phyloP scores from a whole-genome alignment of 2,888 invertebrate genomes.

The Opisthograptis luteolata region DNA sequence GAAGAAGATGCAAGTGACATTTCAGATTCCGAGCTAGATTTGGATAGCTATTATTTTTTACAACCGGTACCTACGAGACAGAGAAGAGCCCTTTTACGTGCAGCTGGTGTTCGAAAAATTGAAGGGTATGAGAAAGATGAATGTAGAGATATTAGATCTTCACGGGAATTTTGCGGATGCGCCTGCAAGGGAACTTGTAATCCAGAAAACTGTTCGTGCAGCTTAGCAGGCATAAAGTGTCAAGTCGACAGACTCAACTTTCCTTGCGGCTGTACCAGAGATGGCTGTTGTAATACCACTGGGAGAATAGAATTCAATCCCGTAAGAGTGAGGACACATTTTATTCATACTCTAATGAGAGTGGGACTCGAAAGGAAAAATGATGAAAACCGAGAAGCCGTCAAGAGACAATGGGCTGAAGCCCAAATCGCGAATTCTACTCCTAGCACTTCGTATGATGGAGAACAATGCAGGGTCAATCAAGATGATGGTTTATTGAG shows the following conservation, averaged over 20 bases:
- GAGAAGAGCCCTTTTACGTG: conserved; percentile 92
- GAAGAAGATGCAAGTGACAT: conserved; percentile 93
- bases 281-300: conserved; percentile 95
- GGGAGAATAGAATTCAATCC: conserved; percentile 99
- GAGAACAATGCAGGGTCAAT: conserved; percentile 59
- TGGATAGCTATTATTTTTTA: conserved; percentile 95
- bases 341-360: conserved; percentile 98
- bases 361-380: conserved; percentile 94
- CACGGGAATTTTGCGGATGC: conserved; percentile 97
- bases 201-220: conserved; percentile 97
- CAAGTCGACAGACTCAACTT: conserved; percentile 98
- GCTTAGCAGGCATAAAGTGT: conserved; percentile 97
- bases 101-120: conserved; percentile 97
- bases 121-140: conserved; percentile 97
- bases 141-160: conserved; percentile 95
- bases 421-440: conserved; percentile 58
- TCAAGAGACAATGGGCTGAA: conserved; percentile 78
- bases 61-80: conserved; percentile 97
- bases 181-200: conserved; percentile 96
- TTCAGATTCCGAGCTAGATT: conserved; percentile 93
- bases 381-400: conserved; percentile 82
- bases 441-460: conserved; percentile 66
- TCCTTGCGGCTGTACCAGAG: conserved; percentile 97
- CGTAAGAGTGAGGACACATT: conserved; percentile 97
- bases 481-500: conserved; percentile 76